Evolutionary conservation across 2,888 invertebrate species (phyloP).

Genomic region (Sesia apiformis): DNA sequence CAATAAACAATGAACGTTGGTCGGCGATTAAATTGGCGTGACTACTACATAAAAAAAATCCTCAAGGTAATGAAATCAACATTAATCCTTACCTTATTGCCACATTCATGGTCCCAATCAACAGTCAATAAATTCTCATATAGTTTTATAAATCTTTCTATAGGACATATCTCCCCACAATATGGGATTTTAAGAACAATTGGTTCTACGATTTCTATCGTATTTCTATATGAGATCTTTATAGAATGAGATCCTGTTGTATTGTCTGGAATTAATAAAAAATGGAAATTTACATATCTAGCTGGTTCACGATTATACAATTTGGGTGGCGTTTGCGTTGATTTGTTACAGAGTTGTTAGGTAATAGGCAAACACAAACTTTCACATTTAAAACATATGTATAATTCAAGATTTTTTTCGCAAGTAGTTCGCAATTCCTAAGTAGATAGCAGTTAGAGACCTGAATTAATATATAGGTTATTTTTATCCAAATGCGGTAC

Average conservation of each 20-base stretch:
- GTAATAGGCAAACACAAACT: not conserved
- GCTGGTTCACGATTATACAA: too few relatives aligned
- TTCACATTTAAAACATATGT: not conserved
- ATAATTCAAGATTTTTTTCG: not conserved
- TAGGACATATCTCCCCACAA: slow-evolving; percentile 78
- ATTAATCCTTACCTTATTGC: slow-evolving; percentile 34
- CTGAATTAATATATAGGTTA: not conserved
- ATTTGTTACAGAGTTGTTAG: not conserved
- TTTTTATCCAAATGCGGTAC: too few relatives aligned
- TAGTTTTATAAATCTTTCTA: slow-evolving; percentile 59
- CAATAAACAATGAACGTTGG: too few relatives aligned
- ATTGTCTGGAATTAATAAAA: slow-evolving; percentile 17
- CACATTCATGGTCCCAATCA: slow-evolving; percentile 81
- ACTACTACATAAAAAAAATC: too few relatives aligned
- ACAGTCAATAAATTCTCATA: slow-evolving; percentile 76
- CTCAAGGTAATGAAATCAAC: too few relatives aligned
- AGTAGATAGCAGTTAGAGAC: too few relatives aligned
- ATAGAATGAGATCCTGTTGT: slow-evolving; percentile 22
- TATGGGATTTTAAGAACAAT: slow-evolving; percentile 74
- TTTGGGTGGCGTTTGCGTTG: too few relatives aligned
- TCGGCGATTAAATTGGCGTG: too few relatives aligned
- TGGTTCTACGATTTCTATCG: slow-evolving; percentile 69
- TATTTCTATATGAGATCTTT: slow-evolving; percentile 80
- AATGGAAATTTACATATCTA: not conserved
- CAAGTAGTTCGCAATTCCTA: too few relatives aligned